Conservation (phyloP, 92 coral and sea anemone genomes). For the Plumapathes pennacea region DNA sequence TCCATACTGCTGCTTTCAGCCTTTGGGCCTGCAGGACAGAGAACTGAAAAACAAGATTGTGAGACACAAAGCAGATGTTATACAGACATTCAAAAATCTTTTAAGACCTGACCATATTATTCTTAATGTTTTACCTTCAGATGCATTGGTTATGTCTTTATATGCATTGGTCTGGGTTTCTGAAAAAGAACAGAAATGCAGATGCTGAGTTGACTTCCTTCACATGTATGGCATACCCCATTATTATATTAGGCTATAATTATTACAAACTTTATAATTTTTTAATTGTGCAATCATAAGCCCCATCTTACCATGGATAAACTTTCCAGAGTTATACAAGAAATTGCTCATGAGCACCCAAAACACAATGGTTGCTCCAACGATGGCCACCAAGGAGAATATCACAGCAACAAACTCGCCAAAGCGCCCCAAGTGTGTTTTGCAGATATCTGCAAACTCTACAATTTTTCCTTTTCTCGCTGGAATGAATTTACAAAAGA, state of each 20-base stretch:
- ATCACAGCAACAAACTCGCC: conserved; percentile 81
- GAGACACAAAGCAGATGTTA: too few relatives aligned
- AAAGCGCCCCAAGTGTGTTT: conserved; percentile 66
- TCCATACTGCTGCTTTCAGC: conserved; percentile 5
- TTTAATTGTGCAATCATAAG: too few relatives aligned
- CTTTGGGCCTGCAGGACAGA: conserved; percentile 23
- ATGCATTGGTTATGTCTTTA: too few relatives aligned
- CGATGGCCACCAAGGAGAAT: conserved; percentile 84
- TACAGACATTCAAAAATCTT: too few relatives aligned
- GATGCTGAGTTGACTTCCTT: too few relatives aligned
- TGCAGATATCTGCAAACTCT: conserved; percentile 95
- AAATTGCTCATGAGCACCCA: conserved; percentile 96
- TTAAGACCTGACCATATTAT: too few relatives aligned
- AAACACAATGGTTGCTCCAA: conserved; percentile 86
- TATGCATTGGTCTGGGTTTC: too few relatives aligned
- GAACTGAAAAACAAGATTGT: conserved; percentile 10
- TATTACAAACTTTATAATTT: too few relatives aligned
- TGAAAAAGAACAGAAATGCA: too few relatives aligned
- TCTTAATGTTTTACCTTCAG: too few relatives aligned
- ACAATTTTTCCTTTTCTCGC: conserved; percentile 68
- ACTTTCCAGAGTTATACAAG: conserved; percentile 82
- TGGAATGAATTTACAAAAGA: conserved; percentile 12
- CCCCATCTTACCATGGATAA: conserved; percentile 79
- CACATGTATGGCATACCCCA: too few relatives aligned
- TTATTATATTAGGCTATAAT: too few relatives aligned